Evolutionary conservation across 2,888 invertebrate genomes (phyloP).

Genomic region (Sisyra nigra): DNA sequence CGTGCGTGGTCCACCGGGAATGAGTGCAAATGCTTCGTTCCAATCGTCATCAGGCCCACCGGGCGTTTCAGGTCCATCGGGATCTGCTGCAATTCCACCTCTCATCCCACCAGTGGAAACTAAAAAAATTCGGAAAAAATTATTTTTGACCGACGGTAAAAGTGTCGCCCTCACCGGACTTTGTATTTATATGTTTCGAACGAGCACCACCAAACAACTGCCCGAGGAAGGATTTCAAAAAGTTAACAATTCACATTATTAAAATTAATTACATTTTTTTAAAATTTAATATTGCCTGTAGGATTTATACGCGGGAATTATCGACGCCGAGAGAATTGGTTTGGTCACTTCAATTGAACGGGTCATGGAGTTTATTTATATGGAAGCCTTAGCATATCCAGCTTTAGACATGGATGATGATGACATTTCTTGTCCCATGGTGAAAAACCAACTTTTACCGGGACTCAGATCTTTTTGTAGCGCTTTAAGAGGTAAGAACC

Average conservation of each 20-base stretch:
- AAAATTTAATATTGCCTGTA: conserved; percentile 11
- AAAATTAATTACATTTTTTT: not conserved
- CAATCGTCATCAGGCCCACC: conserved; percentile 20
- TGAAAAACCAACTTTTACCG: conserved; percentile 69
- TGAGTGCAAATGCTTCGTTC: conserved; percentile 6
- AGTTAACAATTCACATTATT: conserved; percentile 24
- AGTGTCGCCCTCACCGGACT: conserved; percentile 64
- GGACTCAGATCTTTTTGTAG: conserved; percentile 76
- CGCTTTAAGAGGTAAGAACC: conserved; percentile 57
- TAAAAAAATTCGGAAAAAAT: conserved; percentile 44
- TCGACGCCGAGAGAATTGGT: conserved; percentile 63
- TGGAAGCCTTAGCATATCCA: conserved; percentile 76
- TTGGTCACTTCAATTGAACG: conserved; percentile 77
- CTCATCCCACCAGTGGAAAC: conserved; percentile 19
- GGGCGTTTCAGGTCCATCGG: conserved; percentile 19
- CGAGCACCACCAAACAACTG: conserved; percentile 67
- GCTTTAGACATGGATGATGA: conserved; percentile 68
- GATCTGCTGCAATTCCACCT: conserved; percentile 27
- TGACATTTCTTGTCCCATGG: conserved; percentile 59
- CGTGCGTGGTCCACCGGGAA: not conserved
- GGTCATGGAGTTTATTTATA: conserved; percentile 75
- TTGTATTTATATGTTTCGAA: conserved; percentile 73
- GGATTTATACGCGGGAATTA: conserved; percentile 55
- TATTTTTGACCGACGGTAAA: conserved; percentile 77
- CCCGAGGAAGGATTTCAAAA: conserved; percentile 90